Evolutionary conservation across 1,140 invertebrate species (phyloP).

Genomic region (Melipona quadrifasciata): DNA sequence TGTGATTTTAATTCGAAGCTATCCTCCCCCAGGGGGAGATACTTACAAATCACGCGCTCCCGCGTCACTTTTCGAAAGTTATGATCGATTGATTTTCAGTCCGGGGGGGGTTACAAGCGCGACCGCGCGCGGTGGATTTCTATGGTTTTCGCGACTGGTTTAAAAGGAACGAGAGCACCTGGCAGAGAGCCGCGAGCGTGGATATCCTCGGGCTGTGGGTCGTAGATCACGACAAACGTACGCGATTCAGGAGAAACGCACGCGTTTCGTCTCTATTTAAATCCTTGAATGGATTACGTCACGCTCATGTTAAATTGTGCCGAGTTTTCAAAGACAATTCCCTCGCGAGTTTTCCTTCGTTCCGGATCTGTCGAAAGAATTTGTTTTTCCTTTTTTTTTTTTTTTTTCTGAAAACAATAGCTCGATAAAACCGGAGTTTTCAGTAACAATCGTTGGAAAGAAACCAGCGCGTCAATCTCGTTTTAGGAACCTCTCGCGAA

Average conservation of each 20-base stretch:
- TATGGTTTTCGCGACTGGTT: conserved; percentile 7
- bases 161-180: conserved; percentile 12
- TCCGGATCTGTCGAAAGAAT: too few species aligned
- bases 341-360: too few species aligned
- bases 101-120: background rate
- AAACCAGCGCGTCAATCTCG: conserved; percentile 20
- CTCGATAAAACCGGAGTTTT: background rate
- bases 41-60: background rate
- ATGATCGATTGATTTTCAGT: conserved; percentile 18
- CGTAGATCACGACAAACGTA: conserved; percentile 42
- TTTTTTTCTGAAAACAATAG: background rate
- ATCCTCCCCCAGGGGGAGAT: background rate
- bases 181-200: background rate
- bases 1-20: too few species aligned
- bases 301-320: too few species aligned
- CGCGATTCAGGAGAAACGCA: background rate
- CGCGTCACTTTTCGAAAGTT: background rate
- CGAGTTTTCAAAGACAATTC: background rate
- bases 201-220: conserved; percentile 74
- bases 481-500: conserved; percentile 12
- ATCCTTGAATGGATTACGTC: background rate
- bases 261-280: background rate
- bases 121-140: background rate
- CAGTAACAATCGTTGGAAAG: background rate
- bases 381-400: too few species aligned